phyloP scores from a whole-genome alignment of 92 coral and sea anemone species.

The Actinostola sp. region DNA sequence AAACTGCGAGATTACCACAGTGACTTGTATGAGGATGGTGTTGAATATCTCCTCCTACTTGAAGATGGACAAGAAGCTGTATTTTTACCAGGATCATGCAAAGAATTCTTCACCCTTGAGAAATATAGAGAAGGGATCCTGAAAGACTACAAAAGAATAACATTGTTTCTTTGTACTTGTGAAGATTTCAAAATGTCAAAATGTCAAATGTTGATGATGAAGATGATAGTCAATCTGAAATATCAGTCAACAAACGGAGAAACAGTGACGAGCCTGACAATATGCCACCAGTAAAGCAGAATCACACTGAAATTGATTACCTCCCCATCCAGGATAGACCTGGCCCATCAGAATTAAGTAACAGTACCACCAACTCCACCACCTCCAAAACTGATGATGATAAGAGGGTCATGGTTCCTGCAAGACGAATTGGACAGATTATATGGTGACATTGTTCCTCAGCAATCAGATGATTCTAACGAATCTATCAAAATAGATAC shows the following conservation, averaged over 20 bases:
- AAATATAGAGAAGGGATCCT: constrained; percentile 23
- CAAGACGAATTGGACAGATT: constrained; percentile 38
- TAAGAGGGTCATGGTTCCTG: constrained; percentile 25
- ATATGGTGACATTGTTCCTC: constrained; percentile 21
- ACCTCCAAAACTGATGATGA: constrained; percentile 32
- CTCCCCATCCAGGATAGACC: constrained; percentile 27
- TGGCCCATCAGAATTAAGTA: constrained; percentile 33
- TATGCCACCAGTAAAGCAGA: constrained; percentile 41
- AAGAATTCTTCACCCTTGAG: constrained; percentile 43
- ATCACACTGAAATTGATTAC: constrained; percentile 30
- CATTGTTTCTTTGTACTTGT: constrained; percentile 31
- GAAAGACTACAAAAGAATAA: constrained; percentile 36
- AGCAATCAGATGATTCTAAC: constrained; percentile 22
- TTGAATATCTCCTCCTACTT: constrained; percentile 46
- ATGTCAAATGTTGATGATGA: constrained; percentile 21
- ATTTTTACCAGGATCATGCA: constrained; percentile 57
- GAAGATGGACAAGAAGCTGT: constrained; percentile 60
- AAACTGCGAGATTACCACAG: constrained; percentile 62
- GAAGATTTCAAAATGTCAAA: constrained; percentile 18
- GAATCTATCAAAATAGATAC: constrained; percentile 27
- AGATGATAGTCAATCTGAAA: background rate
- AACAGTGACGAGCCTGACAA: constrained; percentile 22
- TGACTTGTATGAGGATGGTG: constrained; percentile 45
- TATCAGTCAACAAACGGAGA: constrained; percentile 20
- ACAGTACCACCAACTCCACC: constrained; percentile 23